phyloP scores from a whole-genome alignment of 2,797 vertebrate species.

The Mastacembelus armatus region DNA sequence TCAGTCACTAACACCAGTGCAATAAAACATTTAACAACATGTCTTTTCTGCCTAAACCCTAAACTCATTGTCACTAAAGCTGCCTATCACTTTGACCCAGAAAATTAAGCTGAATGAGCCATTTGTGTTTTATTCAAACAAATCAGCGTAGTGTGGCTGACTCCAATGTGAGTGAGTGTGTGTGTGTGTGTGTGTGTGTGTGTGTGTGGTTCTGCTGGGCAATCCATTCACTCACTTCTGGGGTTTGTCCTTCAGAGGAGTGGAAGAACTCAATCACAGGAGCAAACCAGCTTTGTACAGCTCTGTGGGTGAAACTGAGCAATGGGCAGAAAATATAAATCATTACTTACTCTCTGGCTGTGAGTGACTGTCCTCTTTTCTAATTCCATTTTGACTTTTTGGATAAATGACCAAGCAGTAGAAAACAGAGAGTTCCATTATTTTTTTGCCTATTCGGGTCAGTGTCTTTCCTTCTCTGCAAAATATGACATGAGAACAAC shows the following conservation, averaged over 20 bases:
- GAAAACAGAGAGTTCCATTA: background rate
- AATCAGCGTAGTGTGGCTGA: background rate
- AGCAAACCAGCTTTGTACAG: background rate
- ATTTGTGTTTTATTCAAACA: background rate
- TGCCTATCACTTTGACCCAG: background rate
- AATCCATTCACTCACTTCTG: background rate
- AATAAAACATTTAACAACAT: background rate
- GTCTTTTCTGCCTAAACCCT: background rate
- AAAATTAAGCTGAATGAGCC: background rate
- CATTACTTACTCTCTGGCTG: background rate
- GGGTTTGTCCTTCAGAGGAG: background rate
- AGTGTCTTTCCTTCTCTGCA: background rate
- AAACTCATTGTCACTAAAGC: background rate
- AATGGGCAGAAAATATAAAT: slow-evolving; percentile 3
- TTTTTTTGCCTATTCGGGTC: background rate
- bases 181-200: background rate
- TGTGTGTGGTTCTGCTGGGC: no score
- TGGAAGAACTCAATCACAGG: background rate
- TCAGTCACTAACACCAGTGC: background rate
- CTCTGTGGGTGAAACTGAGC: background rate
- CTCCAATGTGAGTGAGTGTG: background rate
- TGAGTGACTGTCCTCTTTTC: background rate
- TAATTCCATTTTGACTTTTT: background rate
- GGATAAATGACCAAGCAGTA: slow-evolving; percentile 1
- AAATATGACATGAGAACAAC: background rate